A percentile compares a stretch with the other conserved stretches of the same genome.
These are phyloP conservation scores for Sarcophaga subvicina DNA, from an alignment of 2,888 invertebrate species.

Conservation along the genomic window DNA sequence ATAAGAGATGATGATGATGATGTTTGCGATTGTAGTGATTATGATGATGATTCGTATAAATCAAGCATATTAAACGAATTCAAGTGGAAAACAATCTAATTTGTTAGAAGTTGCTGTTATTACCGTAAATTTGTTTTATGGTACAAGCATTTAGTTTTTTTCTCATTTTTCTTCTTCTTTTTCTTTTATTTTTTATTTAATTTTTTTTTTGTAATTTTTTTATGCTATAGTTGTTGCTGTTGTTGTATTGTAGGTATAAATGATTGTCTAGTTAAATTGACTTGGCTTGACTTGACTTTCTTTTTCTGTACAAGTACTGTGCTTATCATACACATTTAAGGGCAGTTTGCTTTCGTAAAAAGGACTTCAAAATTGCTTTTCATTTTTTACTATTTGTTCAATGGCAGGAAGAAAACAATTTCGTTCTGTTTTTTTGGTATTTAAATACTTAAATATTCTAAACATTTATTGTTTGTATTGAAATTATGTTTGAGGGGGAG, in stretches of 20 bases:
- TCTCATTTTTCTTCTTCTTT: conserved; percentile 37
- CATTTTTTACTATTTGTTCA: neutral
- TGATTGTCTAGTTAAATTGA: neutral
- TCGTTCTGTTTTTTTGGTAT: neutral
- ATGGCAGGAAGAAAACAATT: conserved; percentile 38
- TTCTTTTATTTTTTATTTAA: too few relatives aligned
- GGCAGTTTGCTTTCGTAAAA: too few relatives aligned
- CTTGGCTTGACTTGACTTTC: too few relatives aligned
- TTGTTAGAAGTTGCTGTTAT: conserved; percentile 75
- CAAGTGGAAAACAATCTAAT: conserved; percentile 81
- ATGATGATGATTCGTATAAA: conserved; percentile 66
- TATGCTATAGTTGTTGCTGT: neutral
- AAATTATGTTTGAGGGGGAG: too few relatives aligned
- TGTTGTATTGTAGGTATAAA: neutral
- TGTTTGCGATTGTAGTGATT: neutral
- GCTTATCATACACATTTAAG: too few relatives aligned
- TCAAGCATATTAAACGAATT: conserved; percentile 76
- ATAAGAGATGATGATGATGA: conserved; percentile 8
- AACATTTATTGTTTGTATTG: too few relatives aligned
- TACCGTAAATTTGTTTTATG: conserved; percentile 65
- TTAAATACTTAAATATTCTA: too few relatives aligned
- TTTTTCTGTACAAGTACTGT: too few relatives aligned
- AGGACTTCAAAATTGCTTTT: too few relatives aligned
- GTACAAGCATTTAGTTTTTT: conserved; percentile 15
- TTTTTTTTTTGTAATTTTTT: neutral